Evolutionary conservation across 2,888 invertebrate genomes (phyloP), one percentile per base, ranked within the genome.

Genomic region (Brenthis daphne): DNA sequence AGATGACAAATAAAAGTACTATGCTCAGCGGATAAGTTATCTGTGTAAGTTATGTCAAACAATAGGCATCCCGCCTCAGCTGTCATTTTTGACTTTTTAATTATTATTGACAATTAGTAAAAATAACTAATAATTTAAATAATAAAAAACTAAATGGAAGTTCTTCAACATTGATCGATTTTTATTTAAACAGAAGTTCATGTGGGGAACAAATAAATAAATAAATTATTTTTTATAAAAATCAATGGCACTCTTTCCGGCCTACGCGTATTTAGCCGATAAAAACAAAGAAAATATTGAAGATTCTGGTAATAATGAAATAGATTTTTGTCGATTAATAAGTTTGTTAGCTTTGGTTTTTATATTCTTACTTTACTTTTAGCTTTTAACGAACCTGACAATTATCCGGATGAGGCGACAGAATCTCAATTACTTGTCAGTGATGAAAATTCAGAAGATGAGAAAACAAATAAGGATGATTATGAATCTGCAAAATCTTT

Each of bases 401-500:
- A 69, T 24, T 50, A 61, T 47, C 64, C 63, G 37, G 55, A 78
- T 61, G 71, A 76, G 53, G 74, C 71, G 12, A 73, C 76, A 29
- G 89, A 90, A 75, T 75, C 75, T 1, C 76, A 78, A 70, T 76
- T 89, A 72, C 76, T 89, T 60, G 50, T 50, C 13, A 60, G 60
- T 60, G 60, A 60, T n/a, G 58, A 58, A 1, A 58, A 87, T 69
- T 76, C 80, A 6, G 87, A 86, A 37, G 78, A 78, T 33, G 60
- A 33, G 11, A 60, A 60, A 50, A 11, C 50, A 16, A 79, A 78
- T 50, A 66, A 56, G 13, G 68, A 66, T 29, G 24, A 33, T 4
- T 43, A 60, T 24, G 54, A 57, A 47, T 56, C 68, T 53, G 53
- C 16, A 53, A 63, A 33, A 14, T 11, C 33, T 14, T 29, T 16